Conservation (phyloP, 2,113 vertebrate species). For the Myotis brandtii region DNA sequence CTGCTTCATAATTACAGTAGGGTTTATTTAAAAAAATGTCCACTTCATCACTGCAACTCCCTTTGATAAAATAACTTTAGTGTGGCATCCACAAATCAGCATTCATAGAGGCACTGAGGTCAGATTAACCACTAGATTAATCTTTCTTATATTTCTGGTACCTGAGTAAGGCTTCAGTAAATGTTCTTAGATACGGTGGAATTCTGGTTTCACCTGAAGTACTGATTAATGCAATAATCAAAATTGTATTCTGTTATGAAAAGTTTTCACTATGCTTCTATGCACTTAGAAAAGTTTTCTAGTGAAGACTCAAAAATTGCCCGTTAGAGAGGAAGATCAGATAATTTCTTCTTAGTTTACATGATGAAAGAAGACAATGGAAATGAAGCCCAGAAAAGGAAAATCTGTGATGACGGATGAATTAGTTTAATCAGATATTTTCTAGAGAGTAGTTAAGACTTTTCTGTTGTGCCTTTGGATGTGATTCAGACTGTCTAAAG, state of each 20-base stretch:
- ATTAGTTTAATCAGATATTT: background rate
- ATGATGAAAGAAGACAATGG: background rate
- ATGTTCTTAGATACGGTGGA: background rate
- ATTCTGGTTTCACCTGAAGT: slow-evolving; percentile 10
- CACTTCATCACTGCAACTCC: background rate
- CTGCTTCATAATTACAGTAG: background rate
- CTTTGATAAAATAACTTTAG: background rate
- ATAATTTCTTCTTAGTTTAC: background rate
- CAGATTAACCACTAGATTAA: background rate
- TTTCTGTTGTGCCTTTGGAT: background rate
- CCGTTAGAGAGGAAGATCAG: background rate
- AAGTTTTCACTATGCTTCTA: background rate
- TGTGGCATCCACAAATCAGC: background rate
- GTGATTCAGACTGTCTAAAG: background rate
- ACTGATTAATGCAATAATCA: background rate
- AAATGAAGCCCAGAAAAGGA: background rate
- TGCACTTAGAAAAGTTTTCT: background rate
- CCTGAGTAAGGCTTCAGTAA: background rate
- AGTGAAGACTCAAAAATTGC: background rate
- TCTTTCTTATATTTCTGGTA: background rate
- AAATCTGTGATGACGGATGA: background rate
- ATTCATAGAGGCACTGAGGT: background rate
- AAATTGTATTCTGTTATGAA: background rate
- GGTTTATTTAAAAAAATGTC: background rate
- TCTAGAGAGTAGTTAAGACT: slow-evolving; percentile 39